Evolutionary conservation across 2,113 vertebrate genomes (phyloP).

Genomic region (Diadophis punctatus): DNA sequence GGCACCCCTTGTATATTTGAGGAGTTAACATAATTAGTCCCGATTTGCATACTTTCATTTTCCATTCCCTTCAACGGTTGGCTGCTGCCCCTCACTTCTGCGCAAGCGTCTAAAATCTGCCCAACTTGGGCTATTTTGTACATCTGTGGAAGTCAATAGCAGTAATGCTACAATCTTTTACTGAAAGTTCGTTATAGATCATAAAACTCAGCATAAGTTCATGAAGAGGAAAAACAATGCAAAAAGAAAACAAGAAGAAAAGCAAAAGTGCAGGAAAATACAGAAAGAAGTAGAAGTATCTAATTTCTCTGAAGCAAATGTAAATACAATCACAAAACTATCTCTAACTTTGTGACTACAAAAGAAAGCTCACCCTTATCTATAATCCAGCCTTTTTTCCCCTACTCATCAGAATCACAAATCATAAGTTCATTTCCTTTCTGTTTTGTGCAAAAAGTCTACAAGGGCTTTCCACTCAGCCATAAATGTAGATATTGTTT

Average conservation of each 20-base stretch:
- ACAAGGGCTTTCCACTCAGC: not conserved
- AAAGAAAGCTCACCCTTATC: not conserved
- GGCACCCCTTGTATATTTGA: not conserved
- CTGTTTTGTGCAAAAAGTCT: not conserved
- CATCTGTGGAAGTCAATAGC: not conserved
- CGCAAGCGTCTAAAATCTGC: not conserved
- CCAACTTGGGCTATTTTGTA: not conserved
- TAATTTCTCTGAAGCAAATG: not conserved
- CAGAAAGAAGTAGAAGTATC: not conserved
- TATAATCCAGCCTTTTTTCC: not conserved
- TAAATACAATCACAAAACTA: not conserved
- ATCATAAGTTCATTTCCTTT: not conserved
- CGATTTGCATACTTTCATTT: not conserved
- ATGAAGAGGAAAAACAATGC: not conserved
- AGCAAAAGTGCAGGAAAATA: not conserved
- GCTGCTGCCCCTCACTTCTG: not conserved
- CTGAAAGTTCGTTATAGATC: not conserved
- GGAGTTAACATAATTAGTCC: not conserved
- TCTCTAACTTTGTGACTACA: not conserved
- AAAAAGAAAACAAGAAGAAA: not conserved
- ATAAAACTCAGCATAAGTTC: not conserved
- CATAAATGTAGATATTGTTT: not conserved
- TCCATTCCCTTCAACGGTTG: not conserved
- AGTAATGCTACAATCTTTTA: not conserved
- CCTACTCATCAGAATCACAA: not conserved